Base-by-base conservation (phyloP, 2,888 invertebrate species). In the Drosophila leonis region DNA sequence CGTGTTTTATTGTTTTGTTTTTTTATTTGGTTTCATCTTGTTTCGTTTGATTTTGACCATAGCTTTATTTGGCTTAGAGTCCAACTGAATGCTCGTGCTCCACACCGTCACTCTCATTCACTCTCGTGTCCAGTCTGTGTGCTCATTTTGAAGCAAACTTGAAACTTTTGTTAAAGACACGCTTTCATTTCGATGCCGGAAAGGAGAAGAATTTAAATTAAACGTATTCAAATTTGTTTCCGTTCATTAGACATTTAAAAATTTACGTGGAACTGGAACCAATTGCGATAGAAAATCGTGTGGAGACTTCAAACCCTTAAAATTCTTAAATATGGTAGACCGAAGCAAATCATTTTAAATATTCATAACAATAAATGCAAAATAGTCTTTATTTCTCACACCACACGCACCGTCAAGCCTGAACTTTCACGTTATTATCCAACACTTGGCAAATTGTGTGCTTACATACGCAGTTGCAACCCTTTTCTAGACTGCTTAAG, bases 21-120 rank as follows among this genome's bases (percentile, higher is more conserved):
- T 10, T 67, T 60, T 51, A 37, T 72, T 66, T 52, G 52, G 55
- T 61, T 68, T 59, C 61, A 54, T 54, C 66, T 66, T 68, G 63
- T 76, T 69, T 82, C 56, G 67, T 86, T 83, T 72, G 79, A 87
- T 81, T 83, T 88, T 65, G 70, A 64, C 56, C 65, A 46, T 62
- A 65, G 84, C 79, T 81, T 86, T 83, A 81, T 78, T 83, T 78
- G 82, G 89, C 84, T 87, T 75, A 72, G 63, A 62, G 42, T 52
- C 60, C 48, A 42, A 49, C 35, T 69, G 46, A 5, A n/a, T 52
- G 54, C 31, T 46, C 46, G 48, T 66, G 55, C 48, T 48, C 18
- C 15, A 20, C 18, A 20, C n/a, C 42, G 18, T 10, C 24, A 12
- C 49, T 7, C 31, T 7, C 12, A 2, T 6, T 35, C 24, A 9